Conservation (phyloP, 2,797 vertebrate genomes). For the Babyrousa celebensis region DNA sequence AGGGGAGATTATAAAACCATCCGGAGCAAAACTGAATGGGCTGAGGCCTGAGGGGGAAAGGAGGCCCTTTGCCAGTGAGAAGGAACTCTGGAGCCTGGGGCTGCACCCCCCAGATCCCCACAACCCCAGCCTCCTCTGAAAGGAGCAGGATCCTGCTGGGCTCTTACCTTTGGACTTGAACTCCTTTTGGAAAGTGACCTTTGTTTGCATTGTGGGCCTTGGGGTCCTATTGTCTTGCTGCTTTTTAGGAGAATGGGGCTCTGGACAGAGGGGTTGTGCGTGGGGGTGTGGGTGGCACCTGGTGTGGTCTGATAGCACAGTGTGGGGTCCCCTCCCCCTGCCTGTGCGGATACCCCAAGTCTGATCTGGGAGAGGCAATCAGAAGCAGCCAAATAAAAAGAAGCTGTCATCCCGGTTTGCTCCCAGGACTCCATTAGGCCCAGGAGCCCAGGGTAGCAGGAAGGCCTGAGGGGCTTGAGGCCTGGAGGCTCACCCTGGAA, state of each 20-base stretch:
- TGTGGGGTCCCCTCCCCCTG: neutral
- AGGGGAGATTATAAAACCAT: neutral
- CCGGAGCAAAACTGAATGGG: neutral
- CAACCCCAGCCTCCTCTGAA: neutral
- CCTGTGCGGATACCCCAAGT: neutral
- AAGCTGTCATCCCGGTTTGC: neutral
- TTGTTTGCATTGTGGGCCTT: neutral
- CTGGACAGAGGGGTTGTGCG: neutral
- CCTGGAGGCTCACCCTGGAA: neutral
- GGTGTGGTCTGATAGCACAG: neutral
- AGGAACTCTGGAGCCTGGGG: neutral
- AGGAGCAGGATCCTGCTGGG: neutral
- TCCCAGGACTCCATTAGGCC: neutral
- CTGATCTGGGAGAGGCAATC: neutral
- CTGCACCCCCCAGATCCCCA: neutral
- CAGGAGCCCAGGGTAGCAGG: neutral
- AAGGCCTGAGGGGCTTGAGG: neutral
- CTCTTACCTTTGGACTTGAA: neutral
- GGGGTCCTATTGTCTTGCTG: neutral
- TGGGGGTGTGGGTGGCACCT: neutral
- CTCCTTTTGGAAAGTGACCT: neutral
- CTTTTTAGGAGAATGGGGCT: neutral
- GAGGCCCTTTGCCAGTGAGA: neutral
- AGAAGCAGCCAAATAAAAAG: conserved; percentile 81
- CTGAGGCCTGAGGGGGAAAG: neutral